Evolutionary conservation across 2,888 invertebrate species (phyloP).

Genomic region (Cantharis flavilabris): DNA sequence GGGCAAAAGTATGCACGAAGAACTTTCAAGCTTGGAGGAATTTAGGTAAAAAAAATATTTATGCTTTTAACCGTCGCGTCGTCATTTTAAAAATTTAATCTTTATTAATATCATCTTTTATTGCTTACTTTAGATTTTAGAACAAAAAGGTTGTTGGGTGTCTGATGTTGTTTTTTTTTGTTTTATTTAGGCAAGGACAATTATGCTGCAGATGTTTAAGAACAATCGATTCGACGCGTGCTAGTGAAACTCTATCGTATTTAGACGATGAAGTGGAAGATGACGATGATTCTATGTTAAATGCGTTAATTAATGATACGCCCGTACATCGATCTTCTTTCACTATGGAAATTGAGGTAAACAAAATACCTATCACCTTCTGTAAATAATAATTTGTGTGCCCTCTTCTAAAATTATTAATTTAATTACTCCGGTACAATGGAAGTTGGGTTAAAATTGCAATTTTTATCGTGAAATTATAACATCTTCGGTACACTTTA

Average conservation of each 20-base stretch:
- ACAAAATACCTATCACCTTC: conserved; percentile 23
- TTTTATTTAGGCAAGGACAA: conserved; percentile 72
- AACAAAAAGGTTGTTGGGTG: not conserved
- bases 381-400: not conserved
- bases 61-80: no score
- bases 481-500: not conserved
- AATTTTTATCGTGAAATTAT: not conserved
- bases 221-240: conserved; percentile 61
- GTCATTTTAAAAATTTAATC: no score
- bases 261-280: conserved; percentile 72
- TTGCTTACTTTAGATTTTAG: not conserved
- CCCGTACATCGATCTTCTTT: conserved; percentile 48
- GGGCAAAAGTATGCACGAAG: conserved; percentile 82
- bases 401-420: not conserved
- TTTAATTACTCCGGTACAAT: not conserved
- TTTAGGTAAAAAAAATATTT: conserved; percentile 52
- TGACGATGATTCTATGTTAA: conserved; percentile 71
- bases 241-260: conserved; percentile 63
- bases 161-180: not conserved
- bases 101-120: not conserved
- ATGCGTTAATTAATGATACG: conserved; percentile 45
- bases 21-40: conserved; percentile 82
- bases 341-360: conserved; percentile 54
- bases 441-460: not conserved
- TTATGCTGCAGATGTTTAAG: conserved; percentile 80